Evolutionary conservation across 2,888 invertebrate species (phyloP).

Genomic region (Torymus auratus): DNA sequence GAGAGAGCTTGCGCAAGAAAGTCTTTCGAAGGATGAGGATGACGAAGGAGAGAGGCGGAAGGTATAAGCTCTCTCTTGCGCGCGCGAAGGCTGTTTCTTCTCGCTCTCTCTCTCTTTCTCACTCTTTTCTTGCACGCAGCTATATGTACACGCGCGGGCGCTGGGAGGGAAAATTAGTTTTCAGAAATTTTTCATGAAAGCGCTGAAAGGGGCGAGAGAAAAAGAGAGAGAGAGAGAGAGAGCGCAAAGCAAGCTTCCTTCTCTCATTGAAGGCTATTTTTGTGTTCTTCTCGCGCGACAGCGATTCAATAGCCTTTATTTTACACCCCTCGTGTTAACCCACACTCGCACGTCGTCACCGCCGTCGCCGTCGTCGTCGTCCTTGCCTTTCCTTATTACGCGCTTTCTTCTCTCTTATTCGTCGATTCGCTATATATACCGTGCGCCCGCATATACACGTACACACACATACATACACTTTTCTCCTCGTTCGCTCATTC

Average conservation of each 20-base stretch:
- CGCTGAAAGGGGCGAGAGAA: slow-evolving; percentile 66
- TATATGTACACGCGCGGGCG: slow-evolving; percentile 37
- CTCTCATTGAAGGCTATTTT: slow-evolving; percentile 76
- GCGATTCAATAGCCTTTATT: slow-evolving; percentile 75
- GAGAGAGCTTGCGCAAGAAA: no score
- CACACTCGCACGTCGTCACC: slow-evolving; percentile 31
- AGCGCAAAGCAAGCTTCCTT: slow-evolving; percentile 70
- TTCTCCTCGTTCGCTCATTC: slow-evolving; percentile 20
- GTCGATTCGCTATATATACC: slow-evolving; percentile 20
- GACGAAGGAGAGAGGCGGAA: slow-evolving; percentile 54
- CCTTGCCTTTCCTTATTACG: slow-evolving; percentile 57
- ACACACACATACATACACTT: not conserved
- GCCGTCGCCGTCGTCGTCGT: no score
- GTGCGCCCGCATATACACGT: not conserved
- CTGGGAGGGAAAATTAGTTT: slow-evolving; percentile 75
- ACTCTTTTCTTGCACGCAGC: slow-evolving; percentile 46
- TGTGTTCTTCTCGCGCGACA: slow-evolving; percentile 66
- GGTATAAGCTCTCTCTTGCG: slow-evolving; percentile 25
- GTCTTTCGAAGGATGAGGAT: slow-evolving; percentile 50
- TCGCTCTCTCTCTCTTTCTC: slow-evolving; percentile 35
- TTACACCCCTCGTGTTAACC: slow-evolving; percentile 71
- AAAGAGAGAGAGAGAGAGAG: slow-evolving; percentile 41
- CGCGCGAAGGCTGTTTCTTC: slow-evolving; percentile 18
- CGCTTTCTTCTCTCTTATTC: slow-evolving; percentile 48
- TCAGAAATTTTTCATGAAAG: slow-evolving; percentile 76